These are phyloP conservation scores for Benitochromis conjunctus DNA, from an alignment of 2,113 vertebrate species.

Conservation along the genomic window DNA sequence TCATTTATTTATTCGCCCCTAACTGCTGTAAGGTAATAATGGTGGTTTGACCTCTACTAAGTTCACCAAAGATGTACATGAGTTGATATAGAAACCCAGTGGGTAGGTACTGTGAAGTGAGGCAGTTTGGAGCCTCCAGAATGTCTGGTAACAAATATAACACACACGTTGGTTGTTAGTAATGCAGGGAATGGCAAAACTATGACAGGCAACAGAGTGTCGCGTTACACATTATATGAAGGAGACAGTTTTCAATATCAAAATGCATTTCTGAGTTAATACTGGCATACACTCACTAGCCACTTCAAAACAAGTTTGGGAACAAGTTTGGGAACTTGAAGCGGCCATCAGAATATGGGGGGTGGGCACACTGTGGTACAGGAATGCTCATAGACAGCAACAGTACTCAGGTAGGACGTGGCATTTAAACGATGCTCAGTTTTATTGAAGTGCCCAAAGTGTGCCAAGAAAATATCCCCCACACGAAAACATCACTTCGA, in stretches of 20 bases:
- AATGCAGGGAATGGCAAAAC: too few species aligned
- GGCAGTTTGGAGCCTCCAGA: not conserved
- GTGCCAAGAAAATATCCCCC: not conserved
- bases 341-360: not conserved
- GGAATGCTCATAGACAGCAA: not conserved
- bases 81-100: not conserved
- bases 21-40: not conserved
- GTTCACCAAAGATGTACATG: not conserved
- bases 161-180: not conserved
- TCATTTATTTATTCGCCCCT: not conserved
- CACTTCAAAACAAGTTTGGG: not conserved
- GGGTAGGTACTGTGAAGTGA: not conserved
- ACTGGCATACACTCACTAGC: not conserved
- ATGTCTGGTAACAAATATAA: not conserved
- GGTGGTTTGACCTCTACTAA: not conserved
- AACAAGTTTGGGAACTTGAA: too few species aligned
- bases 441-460: not conserved
- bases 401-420: not conserved
- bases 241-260: not conserved
- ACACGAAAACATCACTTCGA: not conserved
- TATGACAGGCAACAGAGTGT: not conserved
- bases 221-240: not conserved
- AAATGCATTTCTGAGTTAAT: not conserved
- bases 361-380: not conserved
- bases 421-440: not conserved